phyloP scores from a whole-genome alignment of 2,797 vertebrate genomes.

The Molossus alvarezi region DNA sequence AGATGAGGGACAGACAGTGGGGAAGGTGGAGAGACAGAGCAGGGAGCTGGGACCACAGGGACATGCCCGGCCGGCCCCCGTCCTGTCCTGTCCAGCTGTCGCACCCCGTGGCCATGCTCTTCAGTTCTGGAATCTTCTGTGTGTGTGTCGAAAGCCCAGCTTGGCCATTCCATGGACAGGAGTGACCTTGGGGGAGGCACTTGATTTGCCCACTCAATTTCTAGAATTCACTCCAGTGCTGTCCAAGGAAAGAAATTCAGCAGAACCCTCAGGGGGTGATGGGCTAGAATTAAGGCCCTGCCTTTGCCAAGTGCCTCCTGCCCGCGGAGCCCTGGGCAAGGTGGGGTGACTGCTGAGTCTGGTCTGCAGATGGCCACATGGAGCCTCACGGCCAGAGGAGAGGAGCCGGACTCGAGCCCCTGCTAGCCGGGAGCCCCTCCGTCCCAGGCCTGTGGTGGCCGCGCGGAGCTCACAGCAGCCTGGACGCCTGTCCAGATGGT shows the following conservation, averaged over 20 bases:
- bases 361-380: fast-evolving
- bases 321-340: neutral
- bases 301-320: neutral
- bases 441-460: fast-evolving
- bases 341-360: fast-evolving
- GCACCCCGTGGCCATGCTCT: too few species aligned
- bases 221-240: neutral
- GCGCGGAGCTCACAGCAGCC: fast-evolving
- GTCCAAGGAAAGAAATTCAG: neutral
- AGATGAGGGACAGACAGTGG: neutral
- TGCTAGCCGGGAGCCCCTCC: fast-evolving
- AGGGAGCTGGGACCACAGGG: fast-evolving
- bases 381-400: neutral
- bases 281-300: fast-evolving
- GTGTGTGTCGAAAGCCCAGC: neutral
- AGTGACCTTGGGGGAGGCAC: neutral
- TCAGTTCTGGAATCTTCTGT: neutral
- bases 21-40: fast-evolving
- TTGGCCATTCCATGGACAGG: fast-evolving
- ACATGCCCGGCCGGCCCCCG: fast-evolving
- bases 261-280: neutral
- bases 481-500: neutral
- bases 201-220: fast-evolving
- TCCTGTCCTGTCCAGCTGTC: too few species aligned
- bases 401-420: neutral